phyloP scores from a whole-genome alignment of 2,888 invertebrate genomes.

The Cerastis rubricosa region DNA sequence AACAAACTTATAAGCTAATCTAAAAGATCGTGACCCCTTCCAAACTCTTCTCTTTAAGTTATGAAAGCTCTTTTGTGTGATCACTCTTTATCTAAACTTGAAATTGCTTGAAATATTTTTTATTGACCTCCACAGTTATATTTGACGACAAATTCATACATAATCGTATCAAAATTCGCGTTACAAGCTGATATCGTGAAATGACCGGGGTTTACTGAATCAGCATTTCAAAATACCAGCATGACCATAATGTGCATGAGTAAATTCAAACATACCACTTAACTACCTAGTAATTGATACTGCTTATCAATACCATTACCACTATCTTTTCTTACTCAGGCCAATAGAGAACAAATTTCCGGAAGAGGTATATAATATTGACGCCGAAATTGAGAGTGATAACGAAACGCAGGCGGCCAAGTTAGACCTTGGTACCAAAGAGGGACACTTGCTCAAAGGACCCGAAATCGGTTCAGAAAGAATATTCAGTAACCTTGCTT shows the following conservation, averaged over 20 bases:
- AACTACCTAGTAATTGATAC: constrained; percentile 27
- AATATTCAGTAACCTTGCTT: constrained; percentile 97
- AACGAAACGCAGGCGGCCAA: constrained; percentile 93
- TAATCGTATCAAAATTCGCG: constrained; percentile 8
- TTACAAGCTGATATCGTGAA: constrained; percentile 21
- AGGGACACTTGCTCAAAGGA: constrained; percentile 97
- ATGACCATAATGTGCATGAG: constrained; percentile 29
- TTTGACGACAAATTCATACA: constrained; percentile 4
- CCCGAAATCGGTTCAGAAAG: constrained; percentile 97
- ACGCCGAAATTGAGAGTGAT: constrained; percentile 95
- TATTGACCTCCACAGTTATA: not conserved
- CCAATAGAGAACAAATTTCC: constrained; percentile 85
- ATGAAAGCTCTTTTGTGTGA: constrained; percentile 24
- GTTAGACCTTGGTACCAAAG: constrained; percentile 95
- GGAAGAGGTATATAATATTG: constrained; percentile 97
- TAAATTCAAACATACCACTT: constrained; percentile 27
- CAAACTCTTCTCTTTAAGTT: not conserved
- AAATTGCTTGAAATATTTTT: not conserved
- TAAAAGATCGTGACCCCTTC: not conserved
- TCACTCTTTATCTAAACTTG: not conserved
- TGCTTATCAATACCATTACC: constrained; percentile 54
- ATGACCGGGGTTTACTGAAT: constrained; percentile 29
- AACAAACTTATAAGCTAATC: constrained; percentile 13
- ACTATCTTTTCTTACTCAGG: constrained; percentile 71
- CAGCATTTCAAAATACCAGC: constrained; percentile 46